Evolutionary conservation across 2,797 vertebrate species (phyloP), one percentile per base, ranked within the genome.

Genomic region (Microtus agrestis): DNA sequence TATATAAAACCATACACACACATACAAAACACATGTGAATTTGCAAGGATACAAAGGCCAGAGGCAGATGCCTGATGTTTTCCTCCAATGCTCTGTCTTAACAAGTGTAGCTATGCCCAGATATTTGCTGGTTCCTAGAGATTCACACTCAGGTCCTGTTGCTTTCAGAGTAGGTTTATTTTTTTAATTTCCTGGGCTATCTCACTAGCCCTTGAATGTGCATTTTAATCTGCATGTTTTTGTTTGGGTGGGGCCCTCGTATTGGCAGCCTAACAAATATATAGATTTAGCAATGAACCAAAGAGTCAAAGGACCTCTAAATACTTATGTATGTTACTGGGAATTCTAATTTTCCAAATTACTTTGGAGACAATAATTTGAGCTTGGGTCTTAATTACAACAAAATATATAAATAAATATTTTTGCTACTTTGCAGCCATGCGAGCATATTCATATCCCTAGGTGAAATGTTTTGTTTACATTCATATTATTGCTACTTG

Each of bases 391-490:
- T 92, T 96, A 80, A 80, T 77, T 92, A 94, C 23, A 80, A 78
- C 40, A 23, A 91, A 73, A 89, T 71, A 91, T 80, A 90, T 69
- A 93, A 90, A 76, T 29, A 93, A 90, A 84, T 79, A 87, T 90
- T 96, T 77, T 82, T 87, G 71, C 71, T 84, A 46, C 46, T 51
- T 48, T 2, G 40, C 54, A 54, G 76, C 23, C 78, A n/a, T 31
- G 15, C 51, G 19, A 96, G 25, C 17, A 25, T 40, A 40, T 69
- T 78, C 34, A 0, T 29, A 40, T 90, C 63, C 61, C 86, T 86
- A 91, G 86, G 74, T 89, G 73, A 67, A 92, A 96, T 69, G 63
- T 63, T 87, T 76, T 59, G 34, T 89, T 97, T 93, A 93, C 71
- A 92, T 34, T 63, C 43, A 76, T 13, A 34, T 89, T 91, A 67